Percentiles rank a stretch among this genome's conserved stretches.
phyloP scores from a whole-genome alignment of 2,113 vertebrate genomes.

The Bubo scandiacus region DNA sequence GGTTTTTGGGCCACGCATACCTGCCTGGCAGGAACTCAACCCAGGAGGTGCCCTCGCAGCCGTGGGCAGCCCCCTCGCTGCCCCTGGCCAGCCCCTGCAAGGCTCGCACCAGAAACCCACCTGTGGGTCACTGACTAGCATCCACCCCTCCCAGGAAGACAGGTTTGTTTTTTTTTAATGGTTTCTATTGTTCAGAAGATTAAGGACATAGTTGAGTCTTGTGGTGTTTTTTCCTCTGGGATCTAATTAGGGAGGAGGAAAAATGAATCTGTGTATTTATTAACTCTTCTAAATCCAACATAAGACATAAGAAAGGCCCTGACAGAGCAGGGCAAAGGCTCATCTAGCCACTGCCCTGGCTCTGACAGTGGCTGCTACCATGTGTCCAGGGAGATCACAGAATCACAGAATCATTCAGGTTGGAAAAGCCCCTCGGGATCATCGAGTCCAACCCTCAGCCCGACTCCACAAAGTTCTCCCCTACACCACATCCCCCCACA shows the following conservation, averaged over 20 bases:
- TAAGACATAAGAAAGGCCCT: not conserved
- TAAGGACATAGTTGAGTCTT: not conserved
- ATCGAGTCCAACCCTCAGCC: no score
- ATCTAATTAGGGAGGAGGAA: not conserved
- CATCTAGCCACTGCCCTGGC: not conserved
- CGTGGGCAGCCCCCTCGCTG: fast-evolving
- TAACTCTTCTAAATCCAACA: not conserved
- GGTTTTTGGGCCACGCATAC: not conserved
- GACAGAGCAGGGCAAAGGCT: not conserved
- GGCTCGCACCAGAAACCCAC: not conserved
- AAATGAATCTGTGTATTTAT: not conserved
- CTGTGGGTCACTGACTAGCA: not conserved
- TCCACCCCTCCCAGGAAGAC: not conserved
- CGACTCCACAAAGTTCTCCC: no score
- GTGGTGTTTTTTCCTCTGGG: not conserved
- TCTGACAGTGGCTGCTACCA: not conserved
- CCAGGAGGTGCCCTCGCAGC: not conserved
- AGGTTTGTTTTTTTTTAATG: not conserved
- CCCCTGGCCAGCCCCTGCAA: fast-evolving
- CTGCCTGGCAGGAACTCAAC: not conserved
- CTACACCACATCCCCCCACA: no score
- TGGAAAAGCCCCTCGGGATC: no score
- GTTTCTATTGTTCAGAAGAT: constrained; percentile 17
- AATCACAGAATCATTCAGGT: no score
- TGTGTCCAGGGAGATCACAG: not conserved